Conservation (phyloP, 2,113 vertebrate species). For the Chloroceryle aenea region DNA sequence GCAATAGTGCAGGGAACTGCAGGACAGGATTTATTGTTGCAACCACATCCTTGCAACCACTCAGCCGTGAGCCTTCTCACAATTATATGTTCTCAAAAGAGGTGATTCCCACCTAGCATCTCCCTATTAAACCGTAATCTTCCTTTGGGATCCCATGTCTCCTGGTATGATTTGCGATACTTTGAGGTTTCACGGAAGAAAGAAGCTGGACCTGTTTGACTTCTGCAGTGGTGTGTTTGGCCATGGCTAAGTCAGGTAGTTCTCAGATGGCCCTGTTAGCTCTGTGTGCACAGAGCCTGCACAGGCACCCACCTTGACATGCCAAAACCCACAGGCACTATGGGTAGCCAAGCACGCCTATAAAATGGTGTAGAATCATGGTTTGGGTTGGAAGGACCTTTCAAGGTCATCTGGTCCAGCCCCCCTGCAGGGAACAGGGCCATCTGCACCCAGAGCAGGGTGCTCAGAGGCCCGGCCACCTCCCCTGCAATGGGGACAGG, state of each 20-base stretch:
- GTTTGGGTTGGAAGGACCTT: too few species aligned
- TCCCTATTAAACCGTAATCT: neutral
- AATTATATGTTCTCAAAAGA: neutral
- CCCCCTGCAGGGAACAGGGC: neutral
- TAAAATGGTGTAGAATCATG: too few species aligned
- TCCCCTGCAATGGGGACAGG: neutral
- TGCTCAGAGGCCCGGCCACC: neutral
- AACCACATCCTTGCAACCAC: neutral
- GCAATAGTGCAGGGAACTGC: neutral
- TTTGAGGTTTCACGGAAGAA: neutral
- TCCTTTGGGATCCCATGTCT: neutral
- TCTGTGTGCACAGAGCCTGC: neutral
- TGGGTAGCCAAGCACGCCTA: too few species aligned
- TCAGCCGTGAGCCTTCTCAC: neutral
- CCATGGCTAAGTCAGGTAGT: neutral
- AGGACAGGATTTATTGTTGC: neutral
- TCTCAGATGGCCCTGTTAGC: neutral
- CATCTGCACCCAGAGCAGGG: too few species aligned
- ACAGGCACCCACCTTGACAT: neutral
- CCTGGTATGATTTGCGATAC: fast-evolving
- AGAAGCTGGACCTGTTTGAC: neutral
- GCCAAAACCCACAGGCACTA: neutral
- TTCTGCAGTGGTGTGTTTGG: neutral
- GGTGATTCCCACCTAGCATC: neutral
- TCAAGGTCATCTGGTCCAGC: too few species aligned